Conservation (phyloP, 53 echinoderm and acorn worm genomes). For the Stichopus horrens region DNA sequence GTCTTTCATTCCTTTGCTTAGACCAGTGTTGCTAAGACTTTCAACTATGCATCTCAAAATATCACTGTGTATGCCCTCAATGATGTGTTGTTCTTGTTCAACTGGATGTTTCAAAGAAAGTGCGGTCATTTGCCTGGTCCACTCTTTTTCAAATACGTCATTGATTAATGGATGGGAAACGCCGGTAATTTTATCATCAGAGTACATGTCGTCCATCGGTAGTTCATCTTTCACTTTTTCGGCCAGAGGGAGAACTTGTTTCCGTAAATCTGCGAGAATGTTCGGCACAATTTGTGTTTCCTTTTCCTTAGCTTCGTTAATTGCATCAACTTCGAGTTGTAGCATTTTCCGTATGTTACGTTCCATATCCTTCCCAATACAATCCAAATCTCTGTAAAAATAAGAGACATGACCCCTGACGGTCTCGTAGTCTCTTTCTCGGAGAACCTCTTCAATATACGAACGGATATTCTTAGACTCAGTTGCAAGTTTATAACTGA, state of each 20-base stretch:
- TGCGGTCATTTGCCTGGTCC: not conserved
- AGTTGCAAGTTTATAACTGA: no score
- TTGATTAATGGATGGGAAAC: not conserved
- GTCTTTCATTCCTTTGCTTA: no score
- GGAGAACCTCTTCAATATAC: no score
- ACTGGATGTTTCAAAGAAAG: not conserved
- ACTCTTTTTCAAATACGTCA: not conserved
- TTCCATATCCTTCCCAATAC: no score
- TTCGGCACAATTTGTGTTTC: not conserved
- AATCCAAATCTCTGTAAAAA: no score
- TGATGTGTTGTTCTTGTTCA: not conserved
- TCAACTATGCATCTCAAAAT: not conserved
- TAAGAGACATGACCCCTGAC: no score
- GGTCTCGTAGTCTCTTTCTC: no score
- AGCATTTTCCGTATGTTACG: not conserved
- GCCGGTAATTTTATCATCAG: not conserved
- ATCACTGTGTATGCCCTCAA: not conserved
- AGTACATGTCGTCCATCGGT: not conserved
- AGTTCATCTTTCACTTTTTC: not conserved
- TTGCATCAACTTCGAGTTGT: not conserved
- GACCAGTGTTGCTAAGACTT: no score
- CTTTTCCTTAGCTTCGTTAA: not conserved
- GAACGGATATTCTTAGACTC: no score
- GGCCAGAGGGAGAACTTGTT: not conserved
- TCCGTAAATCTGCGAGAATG: not conserved